Evolutionary conservation across 2,888 invertebrate genomes (phyloP), one percentile per base, ranked within the genome.

Genomic region (Lapara coniferarum): DNA sequence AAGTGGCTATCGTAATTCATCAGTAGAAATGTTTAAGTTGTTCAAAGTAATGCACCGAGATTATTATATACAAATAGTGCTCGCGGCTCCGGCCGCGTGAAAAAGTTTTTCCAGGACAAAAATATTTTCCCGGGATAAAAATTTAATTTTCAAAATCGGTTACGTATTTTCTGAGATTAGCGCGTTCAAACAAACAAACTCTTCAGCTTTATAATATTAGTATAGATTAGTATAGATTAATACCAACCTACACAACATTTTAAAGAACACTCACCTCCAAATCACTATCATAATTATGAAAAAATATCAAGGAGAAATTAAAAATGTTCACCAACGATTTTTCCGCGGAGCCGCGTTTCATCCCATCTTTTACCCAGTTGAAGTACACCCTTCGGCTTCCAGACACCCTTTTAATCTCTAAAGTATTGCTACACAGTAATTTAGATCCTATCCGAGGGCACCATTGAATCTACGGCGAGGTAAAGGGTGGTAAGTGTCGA

Each of bases 361-460:
- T 66, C 46, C 66, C 68, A 66, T 70, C 69, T 70, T 70, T 70
- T 70, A 70, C 57, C 51, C 57, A 56, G 70, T 51, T 68, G 72
- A 73, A 75, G 74, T 74, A 73, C 72, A 77, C 75, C 75, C 91
- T 90, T 77, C 80, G 74, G 89, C 89, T 87, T 74, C 78, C 91
- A 92, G 91, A 92, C 91, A 89, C 90, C 91, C 90, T 85, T 91
- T 91, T 89, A 90, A 90, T 90, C 90, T 88, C 85, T 86, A 85
- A 89, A 90, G 91, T 88, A 87, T 89, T 89, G 85, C 87, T 84
- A 87, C 85, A 83, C 80, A 84, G 90, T 90, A 90, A 91, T 92
- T 92, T 90, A 91, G 91, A 91, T 90, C 85, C 85, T 89, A 91
- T 92, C 91, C 82, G 81, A 82, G 85, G 84, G 85, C 77, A 79